A percentile compares a stretch with the other conserved stretches of the same genome.
phyloP scores from a whole-genome alignment of 2,113 vertebrate genomes.

The Ctenodactylus gundi region DNA sequence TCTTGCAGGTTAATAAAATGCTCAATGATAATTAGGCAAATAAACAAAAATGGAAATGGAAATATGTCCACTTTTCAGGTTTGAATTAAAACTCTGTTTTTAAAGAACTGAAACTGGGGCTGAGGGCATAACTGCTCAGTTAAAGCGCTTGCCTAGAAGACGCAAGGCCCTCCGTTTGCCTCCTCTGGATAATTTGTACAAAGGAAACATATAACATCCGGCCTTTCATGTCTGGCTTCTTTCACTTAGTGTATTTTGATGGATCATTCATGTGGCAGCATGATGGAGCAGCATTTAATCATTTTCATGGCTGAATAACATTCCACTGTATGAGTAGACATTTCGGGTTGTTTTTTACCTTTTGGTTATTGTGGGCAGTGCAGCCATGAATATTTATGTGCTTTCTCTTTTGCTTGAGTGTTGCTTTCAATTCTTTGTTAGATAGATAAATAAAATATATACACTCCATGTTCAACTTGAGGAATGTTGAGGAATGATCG shows the following conservation, averaged over 20 bases:
- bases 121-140: not conserved
- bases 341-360: not conserved
- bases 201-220: not conserved
- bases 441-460: not conserved
- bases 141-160: not conserved
- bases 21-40: not conserved
- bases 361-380: not conserved
- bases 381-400: not conserved
- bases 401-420: not conserved
- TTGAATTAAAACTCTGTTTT: not conserved
- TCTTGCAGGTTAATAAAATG: not conserved
- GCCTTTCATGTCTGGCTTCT: not conserved
- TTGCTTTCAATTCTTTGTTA: slow-evolving; percentile 12
- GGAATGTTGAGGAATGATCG: not conserved
- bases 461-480: slow-evolving; percentile 25
- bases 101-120: not conserved
- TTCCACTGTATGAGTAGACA: not conserved
- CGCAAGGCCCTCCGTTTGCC: not conserved
- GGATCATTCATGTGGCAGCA: not conserved
- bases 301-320: not conserved
- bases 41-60: not conserved
- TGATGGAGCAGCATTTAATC: not conserved
- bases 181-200: slow-evolving; percentile 14
- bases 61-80: not conserved
- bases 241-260: not conserved